These are phyloP conservation scores for Aricia artaxerxes DNA, from an alignment of 2,888 invertebrate species.

Conservation along the genomic window DNA sequence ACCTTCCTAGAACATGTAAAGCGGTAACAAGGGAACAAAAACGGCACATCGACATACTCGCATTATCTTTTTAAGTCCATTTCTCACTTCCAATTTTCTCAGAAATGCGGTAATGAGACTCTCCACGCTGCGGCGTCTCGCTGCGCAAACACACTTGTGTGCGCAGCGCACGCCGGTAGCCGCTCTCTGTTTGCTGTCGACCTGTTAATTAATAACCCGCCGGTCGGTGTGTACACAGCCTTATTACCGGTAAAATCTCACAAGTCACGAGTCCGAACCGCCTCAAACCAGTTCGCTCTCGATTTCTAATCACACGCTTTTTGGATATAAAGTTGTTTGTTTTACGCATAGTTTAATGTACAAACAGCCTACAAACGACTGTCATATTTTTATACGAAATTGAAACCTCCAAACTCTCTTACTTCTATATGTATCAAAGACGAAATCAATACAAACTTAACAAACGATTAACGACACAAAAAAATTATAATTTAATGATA, in stretches of 20 bases:
- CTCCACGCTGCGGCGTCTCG: constrained; percentile 68
- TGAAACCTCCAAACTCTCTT: not conserved
- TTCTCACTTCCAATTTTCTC: constrained; percentile 77
- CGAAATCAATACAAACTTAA: not conserved
- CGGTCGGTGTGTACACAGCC: constrained; percentile 76
- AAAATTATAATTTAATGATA: constrained; percentile 14
- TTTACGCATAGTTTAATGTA: constrained; percentile 42
- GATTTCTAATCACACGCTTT: constrained; percentile 69
- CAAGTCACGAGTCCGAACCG: constrained; percentile 72
- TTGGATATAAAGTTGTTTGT: constrained; percentile 48
- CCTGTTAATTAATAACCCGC: constrained; percentile 80
- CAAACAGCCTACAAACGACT: constrained; percentile 46
- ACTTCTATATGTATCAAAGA: not conserved
- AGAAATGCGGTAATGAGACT: constrained; percentile 76
- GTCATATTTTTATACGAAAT: not conserved
- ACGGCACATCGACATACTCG: constrained; percentile 51
- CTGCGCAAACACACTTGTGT: constrained; percentile 69
- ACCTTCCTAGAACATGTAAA: constrained; percentile 48
- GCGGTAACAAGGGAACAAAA: constrained; percentile 51
- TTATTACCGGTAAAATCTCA: constrained; percentile 80
- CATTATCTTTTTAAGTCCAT: constrained; percentile 71
- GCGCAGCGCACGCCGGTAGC: constrained; percentile 75
- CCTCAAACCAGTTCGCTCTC: constrained; percentile 63
- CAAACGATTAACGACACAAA: not conserved
- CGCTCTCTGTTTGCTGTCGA: constrained; percentile 77